These are phyloP conservation scores for Blennius ocellaris DNA, from an alignment of 2,113 vertebrate species.

Conservation along the genomic window DNA sequence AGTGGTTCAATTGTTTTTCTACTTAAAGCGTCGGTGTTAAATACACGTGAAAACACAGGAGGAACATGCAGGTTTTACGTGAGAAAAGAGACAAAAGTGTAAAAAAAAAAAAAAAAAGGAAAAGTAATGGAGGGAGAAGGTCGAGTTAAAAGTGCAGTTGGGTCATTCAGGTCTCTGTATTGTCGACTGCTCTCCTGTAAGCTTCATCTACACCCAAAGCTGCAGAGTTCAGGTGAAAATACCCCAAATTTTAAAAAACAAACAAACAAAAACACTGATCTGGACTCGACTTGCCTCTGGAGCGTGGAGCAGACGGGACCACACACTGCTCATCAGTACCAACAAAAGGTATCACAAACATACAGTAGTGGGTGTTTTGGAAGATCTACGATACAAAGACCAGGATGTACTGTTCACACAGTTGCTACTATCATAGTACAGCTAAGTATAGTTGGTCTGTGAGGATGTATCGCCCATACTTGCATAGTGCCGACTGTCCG, in stretches of 20 bases:
- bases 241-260: conserved; percentile 31
- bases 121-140: not conserved
- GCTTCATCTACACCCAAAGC: conserved; percentile 53
- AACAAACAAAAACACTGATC: conserved; percentile 48
- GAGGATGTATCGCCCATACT: conserved; percentile 55
- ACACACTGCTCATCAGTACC: conserved; percentile 34
- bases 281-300: conserved; percentile 42
- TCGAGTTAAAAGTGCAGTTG: conserved; percentile 76
- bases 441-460: conserved; percentile 44
- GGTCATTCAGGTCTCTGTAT: conserved; percentile 72
- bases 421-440: conserved; percentile 69
- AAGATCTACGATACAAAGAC: conserved; percentile 71
- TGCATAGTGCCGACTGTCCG: conserved; percentile 69
- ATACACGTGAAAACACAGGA: conserved; percentile 55
- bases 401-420: conserved; percentile 59
- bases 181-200: conserved; percentile 51
- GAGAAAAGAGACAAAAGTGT: conserved; percentile 1
- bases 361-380: conserved; percentile 65
- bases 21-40: conserved; percentile 61
- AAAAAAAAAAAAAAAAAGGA: conserved; percentile 8
- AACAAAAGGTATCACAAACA: conserved; percentile 38
- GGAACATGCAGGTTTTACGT: conserved; percentile 67
- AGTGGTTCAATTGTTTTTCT: conserved; percentile 65
- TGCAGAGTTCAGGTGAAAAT: conserved; percentile 43
- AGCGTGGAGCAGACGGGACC: not conserved